phyloP scores from a whole-genome alignment of 2,797 vertebrate species.

The Pangasius sanitwongsei region DNA sequence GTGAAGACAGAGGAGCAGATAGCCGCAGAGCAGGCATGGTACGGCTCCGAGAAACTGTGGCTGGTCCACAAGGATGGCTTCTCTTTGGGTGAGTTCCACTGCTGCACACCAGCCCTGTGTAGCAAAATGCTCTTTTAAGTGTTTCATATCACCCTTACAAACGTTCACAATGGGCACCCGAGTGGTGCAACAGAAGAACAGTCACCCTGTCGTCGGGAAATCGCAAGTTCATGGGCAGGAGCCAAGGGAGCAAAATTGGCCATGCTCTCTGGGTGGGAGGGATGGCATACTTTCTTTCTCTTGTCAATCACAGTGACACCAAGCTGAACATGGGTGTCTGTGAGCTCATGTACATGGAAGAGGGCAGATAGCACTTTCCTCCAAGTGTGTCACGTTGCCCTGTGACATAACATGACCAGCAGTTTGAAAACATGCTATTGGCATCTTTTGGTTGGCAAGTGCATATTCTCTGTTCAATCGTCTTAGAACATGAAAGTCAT shows the following conservation, averaged over 20 bases:
- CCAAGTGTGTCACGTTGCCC: not conserved
- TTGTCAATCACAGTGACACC: not conserved
- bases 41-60: slow-evolving; percentile 95
- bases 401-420: not conserved
- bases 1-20: slow-evolving; percentile 97
- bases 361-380: not conserved
- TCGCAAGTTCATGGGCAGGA: not conserved
- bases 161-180: not conserved
- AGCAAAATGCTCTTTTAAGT: not conserved
- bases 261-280: not conserved
- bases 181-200: not conserved
- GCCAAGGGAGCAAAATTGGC: not conserved
- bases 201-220: not conserved
- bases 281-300: not conserved
- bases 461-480: not conserved
- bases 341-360: not conserved
- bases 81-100: slow-evolving; percentile 84
- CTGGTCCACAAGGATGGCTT: slow-evolving; percentile 95
- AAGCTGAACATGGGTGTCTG: not conserved
- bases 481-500: not conserved
- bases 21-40: slow-evolving; percentile 91
- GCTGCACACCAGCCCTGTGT: not conserved
- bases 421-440: not conserved
- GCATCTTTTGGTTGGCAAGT: not conserved
- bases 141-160: not conserved